These are phyloP conservation scores for Frieseomelitta varia DNA, from an alignment of 1,140 invertebrate genomes.

Conservation along the genomic window DNA sequence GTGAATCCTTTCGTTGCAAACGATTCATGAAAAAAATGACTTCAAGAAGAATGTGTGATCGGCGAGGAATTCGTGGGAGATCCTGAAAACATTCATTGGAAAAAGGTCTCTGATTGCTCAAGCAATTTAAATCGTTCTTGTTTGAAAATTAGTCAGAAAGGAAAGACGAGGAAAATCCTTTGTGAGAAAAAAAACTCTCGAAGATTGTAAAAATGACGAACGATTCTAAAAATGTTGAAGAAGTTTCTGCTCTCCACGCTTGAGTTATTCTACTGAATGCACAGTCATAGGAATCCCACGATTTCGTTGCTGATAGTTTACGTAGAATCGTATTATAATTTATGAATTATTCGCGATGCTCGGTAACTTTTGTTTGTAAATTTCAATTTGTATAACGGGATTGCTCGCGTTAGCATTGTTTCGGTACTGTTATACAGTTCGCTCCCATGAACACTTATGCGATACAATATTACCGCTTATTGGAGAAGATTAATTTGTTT, in stretches of 20 bases:
- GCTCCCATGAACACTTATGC: slow-evolving; percentile 3
- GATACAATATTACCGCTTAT: too few relatives aligned
- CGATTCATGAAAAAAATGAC: too few relatives aligned
- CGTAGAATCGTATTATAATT: slow-evolving; percentile 1
- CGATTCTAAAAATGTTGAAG: not conserved
- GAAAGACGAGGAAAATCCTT: too few relatives aligned
- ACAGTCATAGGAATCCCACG: not conserved
- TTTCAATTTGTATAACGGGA: slow-evolving; percentile 33
- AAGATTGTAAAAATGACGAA: not conserved
- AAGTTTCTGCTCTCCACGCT: not conserved
- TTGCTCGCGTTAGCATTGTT: slow-evolving; percentile 1
- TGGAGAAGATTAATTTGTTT: not conserved
- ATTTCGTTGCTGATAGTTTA: not conserved
- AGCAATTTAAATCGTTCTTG: too few relatives aligned
- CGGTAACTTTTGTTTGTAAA: slow-evolving; percentile 17
- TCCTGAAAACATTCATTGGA: not conserved
- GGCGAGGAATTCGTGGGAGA: not conserved
- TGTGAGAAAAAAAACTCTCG: too few relatives aligned
- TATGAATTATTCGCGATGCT: slow-evolving; percentile 12
- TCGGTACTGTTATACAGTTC: slow-evolving; percentile 28
- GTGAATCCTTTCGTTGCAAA: too few relatives aligned
- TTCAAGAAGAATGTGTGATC: not conserved
- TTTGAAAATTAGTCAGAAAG: too few relatives aligned
- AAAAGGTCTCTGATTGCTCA: not conserved
- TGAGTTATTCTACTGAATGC: too few relatives aligned